Base-by-base conservation (phyloP, 1,140 invertebrate species). In the Drosophila saltans region DNA sequence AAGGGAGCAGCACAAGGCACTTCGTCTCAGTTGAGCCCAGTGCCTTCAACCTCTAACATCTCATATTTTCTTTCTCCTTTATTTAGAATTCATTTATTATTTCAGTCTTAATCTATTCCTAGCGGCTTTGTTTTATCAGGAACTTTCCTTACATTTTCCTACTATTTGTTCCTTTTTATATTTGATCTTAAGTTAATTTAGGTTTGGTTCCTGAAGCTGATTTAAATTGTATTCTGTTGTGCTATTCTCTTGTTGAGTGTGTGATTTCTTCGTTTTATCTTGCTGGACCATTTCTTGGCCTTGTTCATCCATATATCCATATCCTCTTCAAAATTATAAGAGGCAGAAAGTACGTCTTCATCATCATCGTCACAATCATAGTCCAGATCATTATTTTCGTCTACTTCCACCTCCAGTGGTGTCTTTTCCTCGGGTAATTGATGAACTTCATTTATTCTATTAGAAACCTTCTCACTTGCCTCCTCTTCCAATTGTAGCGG, bases 321-420 rank as follows among this genome's bases (percentile, higher is more conserved):
- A 2, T 26, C 24, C 24, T 52, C 21, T 10, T 52, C 45, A 1
- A 52, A 52, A 3, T 52, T 21, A 26, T 10, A 52, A 2, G 80
- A 79, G 6, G 78, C 61, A 2, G 60, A 89, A 0, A 16, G 39
- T 0, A 65, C 43, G 67, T 89, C 84, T 10, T 65, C 55, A n/a
- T 73, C 63, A 0, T 66, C 69, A 8, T 72, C 66, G 3, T 72
- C 33, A 3, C 21, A 36, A n/a, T 70, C 74, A 64, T 69, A 84
- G 58, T 76, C 67, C 0, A 88, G 40, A 8, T 33, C 55, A 45
- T 68, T 66, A 10, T 80, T 40, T 3, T 45, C 28, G 2, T 26
- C 21, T 4, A 43, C 10, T 5, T 62, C 66, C 6, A 64, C 4
- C 4, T 71, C 45, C 2, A 88, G 39, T 1, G 74, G 55, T 0